Conservation (phyloP, 2,797 vertebrate genomes). For the Dallia pectoralis region DNA sequence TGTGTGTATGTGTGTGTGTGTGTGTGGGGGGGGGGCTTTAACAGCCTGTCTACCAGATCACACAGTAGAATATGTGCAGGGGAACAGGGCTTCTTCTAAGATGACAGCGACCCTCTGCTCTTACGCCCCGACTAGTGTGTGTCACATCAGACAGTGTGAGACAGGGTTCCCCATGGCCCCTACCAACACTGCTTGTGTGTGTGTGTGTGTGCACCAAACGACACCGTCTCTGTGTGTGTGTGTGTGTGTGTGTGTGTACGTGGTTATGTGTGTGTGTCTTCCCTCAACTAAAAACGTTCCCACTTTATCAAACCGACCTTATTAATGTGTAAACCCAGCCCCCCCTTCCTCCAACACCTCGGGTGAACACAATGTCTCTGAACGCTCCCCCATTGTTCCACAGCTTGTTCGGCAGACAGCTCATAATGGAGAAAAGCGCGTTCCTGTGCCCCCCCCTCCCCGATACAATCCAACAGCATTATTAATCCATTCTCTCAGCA, state of each 20-base stretch:
- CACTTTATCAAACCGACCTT: slow-evolving; percentile 32
- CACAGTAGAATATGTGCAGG: slow-evolving; percentile 39
- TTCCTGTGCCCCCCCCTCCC: not conserved
- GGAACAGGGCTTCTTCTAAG: slow-evolving; percentile 48
- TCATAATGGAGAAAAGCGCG: slow-evolving; percentile 52
- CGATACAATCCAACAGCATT: slow-evolving; percentile 43
- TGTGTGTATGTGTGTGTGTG: no score
- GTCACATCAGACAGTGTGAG: slow-evolving; percentile 59
- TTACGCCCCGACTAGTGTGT: slow-evolving; percentile 50
- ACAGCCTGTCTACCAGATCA: slow-evolving; percentile 32
- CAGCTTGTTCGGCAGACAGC: slow-evolving; percentile 53
- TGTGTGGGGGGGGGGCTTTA: not conserved
- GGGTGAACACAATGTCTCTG: slow-evolving; percentile 30
- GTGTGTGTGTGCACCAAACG: no score
- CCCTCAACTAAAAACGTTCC: slow-evolving; percentile 23
- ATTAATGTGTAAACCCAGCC: slow-evolving; percentile 32
- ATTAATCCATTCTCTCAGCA: slow-evolving; percentile 63
- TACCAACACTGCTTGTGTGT: slow-evolving; percentile 19
- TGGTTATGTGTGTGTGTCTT: no score
- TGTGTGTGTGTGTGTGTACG: not conserved
- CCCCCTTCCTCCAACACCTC: slow-evolving; percentile 19
- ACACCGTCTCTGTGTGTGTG: not conserved
- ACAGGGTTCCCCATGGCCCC: slow-evolving; percentile 57
- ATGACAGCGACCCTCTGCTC: slow-evolving; percentile 58
- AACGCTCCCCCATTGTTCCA: slow-evolving; percentile 40